Conservation (phyloP, 2,113 vertebrate genomes). For the Centropus unirufus region DNA sequence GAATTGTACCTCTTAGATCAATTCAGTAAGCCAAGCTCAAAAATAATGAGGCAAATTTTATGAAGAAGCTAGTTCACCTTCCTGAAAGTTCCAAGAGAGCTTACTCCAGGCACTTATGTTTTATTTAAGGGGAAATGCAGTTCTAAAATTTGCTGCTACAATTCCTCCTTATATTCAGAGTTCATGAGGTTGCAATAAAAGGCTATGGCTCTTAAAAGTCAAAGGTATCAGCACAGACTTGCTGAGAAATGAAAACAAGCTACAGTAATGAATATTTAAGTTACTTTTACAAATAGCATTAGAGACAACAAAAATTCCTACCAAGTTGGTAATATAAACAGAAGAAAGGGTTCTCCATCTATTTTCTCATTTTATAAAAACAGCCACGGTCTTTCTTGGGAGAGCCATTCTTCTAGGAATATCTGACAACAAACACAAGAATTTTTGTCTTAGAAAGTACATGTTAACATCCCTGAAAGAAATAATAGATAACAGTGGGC, state of each 20-base stretch:
- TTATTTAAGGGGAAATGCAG: background rate
- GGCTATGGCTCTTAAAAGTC: background rate
- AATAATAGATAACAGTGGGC: background rate
- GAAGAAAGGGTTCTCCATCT: background rate
- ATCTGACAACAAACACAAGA: background rate
- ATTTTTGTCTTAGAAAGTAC: background rate
- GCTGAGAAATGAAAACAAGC: background rate
- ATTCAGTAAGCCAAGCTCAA: background rate
- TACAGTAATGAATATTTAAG: background rate
- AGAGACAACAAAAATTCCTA: background rate
- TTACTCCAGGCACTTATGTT: background rate
- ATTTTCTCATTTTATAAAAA: background rate
- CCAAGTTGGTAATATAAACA: background rate
- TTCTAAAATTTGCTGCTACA: background rate
- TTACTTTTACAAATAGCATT: background rate
- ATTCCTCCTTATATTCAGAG: background rate
- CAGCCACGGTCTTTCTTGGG: background rate
- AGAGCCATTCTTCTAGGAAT: background rate
- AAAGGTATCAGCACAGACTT: background rate
- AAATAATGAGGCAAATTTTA: background rate
- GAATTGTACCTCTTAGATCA: background rate
- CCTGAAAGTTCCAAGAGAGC: background rate
- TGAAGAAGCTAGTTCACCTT: background rate
- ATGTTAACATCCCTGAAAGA: background rate
- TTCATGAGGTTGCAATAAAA: background rate